phyloP scores from a whole-genome alignment of 2,888 invertebrate genomes.

The Apamea monoglypha region DNA sequence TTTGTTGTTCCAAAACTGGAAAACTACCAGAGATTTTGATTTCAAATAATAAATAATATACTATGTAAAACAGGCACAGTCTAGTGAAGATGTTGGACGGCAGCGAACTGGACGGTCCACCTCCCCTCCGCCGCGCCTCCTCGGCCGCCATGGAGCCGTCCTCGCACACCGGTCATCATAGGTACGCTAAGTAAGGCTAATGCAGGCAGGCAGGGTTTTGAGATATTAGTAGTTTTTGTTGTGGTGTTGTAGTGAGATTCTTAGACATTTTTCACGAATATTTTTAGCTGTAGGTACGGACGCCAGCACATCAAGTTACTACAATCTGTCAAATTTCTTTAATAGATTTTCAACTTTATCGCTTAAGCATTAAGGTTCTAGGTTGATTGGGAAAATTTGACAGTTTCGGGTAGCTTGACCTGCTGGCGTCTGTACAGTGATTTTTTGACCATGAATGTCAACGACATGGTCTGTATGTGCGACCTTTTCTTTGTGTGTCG shows the following conservation, averaged over 20 bases:
- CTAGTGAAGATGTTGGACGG: conserved; percentile 94
- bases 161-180: conserved; percentile 73
- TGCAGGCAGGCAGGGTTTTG: not conserved
- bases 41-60: not conserved
- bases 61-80: conserved; percentile 90
- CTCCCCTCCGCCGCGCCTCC: conserved; percentile 91
- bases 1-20: no score
- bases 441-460: no score
- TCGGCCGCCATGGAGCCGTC: conserved; percentile 77
- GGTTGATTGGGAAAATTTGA: no score
- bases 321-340: no score
- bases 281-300: not conserved
- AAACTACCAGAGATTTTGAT: no score
- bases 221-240: not conserved
- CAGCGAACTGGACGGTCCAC: conserved; percentile 93
- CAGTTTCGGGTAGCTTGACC: no score
- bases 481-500: not conserved
- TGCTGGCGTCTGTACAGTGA: no score
- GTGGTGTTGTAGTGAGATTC: not conserved
- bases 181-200: conserved; percentile 62
- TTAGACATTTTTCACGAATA: not conserved
- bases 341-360: no score
- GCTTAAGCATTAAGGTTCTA: no score
- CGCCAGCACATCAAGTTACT: no score
- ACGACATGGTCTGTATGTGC: no score